Conservation (phyloP, 2,113 vertebrate genomes). For the Boulengerochromis microlepis region DNA sequence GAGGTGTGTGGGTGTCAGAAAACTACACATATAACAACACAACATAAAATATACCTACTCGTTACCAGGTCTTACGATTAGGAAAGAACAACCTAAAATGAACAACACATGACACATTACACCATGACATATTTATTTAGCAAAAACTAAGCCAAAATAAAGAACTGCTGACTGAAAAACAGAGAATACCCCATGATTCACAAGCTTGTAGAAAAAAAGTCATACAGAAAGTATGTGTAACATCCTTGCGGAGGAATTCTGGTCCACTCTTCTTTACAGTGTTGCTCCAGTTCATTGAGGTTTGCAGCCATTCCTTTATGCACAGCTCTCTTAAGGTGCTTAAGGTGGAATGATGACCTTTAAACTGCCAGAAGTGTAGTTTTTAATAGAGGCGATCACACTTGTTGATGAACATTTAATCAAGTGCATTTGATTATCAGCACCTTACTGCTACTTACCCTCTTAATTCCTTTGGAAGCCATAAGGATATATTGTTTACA, state of each 20-base stretch:
- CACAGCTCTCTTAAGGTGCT: background rate
- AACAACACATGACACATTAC: background rate
- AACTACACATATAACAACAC: background rate
- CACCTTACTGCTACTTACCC: background rate
- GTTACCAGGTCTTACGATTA: background rate
- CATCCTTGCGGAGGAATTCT: background rate
- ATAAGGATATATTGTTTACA: background rate
- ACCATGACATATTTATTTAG: background rate
- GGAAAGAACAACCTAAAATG: background rate
- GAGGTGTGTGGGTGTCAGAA: background rate
- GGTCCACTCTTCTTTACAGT: background rate
- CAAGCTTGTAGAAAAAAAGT: background rate
- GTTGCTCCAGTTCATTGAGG: background rate
- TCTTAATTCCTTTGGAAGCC: background rate
- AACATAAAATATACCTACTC: background rate
- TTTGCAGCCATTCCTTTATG: background rate
- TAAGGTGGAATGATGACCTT: background rate
- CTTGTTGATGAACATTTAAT: background rate
- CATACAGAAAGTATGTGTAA: background rate
- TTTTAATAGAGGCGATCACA: background rate
- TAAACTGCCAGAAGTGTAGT: background rate
- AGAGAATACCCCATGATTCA: background rate
- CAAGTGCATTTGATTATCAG: background rate
- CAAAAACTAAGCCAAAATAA: background rate
- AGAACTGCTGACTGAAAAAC: background rate